Conservation (phyloP, 2,113 vertebrate species). For the Parotia lawesii region DNA sequence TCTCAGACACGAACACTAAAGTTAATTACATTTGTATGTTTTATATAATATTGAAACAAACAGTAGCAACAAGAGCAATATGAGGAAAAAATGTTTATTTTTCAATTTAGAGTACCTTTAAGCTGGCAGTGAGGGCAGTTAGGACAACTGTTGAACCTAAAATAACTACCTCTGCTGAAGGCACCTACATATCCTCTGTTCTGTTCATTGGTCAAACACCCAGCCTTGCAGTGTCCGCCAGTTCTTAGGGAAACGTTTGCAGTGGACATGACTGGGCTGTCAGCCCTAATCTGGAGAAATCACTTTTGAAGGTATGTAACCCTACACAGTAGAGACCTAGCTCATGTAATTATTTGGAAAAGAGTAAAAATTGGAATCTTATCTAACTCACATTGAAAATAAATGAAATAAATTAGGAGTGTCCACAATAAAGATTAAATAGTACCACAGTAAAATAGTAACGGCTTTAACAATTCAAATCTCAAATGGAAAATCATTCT, state of each 20-base stretch:
- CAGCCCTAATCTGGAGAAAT: not conserved
- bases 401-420: not conserved
- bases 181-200: not conserved
- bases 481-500: not conserved
- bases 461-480: not conserved
- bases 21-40: not conserved
- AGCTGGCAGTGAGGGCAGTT: not conserved
- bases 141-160: not conserved
- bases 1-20: not conserved
- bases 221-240: not conserved
- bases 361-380: not conserved
- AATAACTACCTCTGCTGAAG: not conserved
- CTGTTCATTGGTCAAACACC: not conserved
- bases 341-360: not conserved
- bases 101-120: not conserved
- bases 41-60: not conserved
- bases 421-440: not conserved
- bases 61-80: not conserved
- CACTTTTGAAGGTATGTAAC: not conserved
- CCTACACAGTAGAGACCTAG: not conserved
- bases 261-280: not conserved
- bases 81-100: not conserved
- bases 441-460: not conserved
- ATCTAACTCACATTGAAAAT: not conserved
- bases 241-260: not conserved